Evolutionary conservation across 1,140 invertebrate species (phyloP), one percentile per base, ranked within the genome.

Genomic region (Manduca sexta): DNA sequence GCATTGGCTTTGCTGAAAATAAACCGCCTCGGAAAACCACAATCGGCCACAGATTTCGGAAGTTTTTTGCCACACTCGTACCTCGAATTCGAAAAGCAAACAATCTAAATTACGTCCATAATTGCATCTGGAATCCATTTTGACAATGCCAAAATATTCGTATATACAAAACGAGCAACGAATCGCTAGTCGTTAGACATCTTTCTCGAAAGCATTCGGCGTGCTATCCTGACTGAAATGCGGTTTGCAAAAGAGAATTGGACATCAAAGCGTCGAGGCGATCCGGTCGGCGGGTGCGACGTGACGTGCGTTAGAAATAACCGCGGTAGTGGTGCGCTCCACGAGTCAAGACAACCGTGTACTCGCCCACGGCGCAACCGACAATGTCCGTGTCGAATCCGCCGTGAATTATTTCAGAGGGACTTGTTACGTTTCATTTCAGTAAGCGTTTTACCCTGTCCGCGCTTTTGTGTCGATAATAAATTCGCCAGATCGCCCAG

Each of bases 241-340:
- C 51, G 57, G 69, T 71, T 72, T 50, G 81, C 79, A 84, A 84
- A 84, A 83, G 79, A 82, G 72, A 67, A 81, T 65, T 56, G 50
- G 59, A 84, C 81, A 76, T 84, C 79, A 84, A 84, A 83, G 81
- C 48, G 53, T 68, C 67, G 64, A 63, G 56, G 55, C 61, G 64
- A 78, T 74, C 64, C 66, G 67, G 66, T 62, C 57, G 57, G 56
- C 58, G 53, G 44, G 42, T 21, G 52, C 56, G 71, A 84, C 81
- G 81, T 82, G 81, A 82, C 68, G 53, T 57, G 78, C 52, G 69
- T 84, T 78, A 74, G 76, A 82, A 84, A 84, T 84, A 84, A 65
- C 69, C 67, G 15, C 64, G 60, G 68, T 62, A 66, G 55, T 52
- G 38, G 55, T 45, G 43, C 48, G n/a, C n/a, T n/a, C n/a, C 47